Conservation (phyloP, 2,888 invertebrate species). For the Oscheius sp. region DNA sequence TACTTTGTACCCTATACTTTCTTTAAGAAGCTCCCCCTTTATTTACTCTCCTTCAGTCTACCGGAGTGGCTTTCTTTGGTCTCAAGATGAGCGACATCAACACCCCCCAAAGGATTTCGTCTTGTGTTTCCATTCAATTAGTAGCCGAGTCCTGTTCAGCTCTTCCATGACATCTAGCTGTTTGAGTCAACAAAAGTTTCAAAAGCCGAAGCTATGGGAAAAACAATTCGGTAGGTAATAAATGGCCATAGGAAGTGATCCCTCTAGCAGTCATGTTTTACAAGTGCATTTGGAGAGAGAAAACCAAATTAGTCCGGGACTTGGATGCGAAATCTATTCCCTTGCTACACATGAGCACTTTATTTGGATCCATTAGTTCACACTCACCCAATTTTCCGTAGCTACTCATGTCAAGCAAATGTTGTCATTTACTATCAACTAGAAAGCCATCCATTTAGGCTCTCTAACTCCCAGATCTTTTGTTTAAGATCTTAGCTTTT, state of each 20-base stretch:
- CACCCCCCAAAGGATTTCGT: conserved; percentile 1
- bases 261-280: conserved; percentile 14
- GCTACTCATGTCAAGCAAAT: too few relatives aligned
- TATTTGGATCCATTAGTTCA: conserved; percentile 28
- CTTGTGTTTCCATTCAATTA: conserved; percentile 26
- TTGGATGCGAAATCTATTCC: conserved; percentile 26
- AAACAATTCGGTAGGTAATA: neutral
- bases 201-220: conserved; percentile 6
- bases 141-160: neutral
- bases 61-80: neutral
- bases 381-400: conserved; percentile 15
- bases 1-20: neutral
- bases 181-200: conserved; percentile 19
- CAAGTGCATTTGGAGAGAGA: conserved; percentile 19
- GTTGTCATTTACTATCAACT: too few relatives aligned
- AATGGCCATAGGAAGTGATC: neutral
- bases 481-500: too few relatives aligned
- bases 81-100: conserved; percentile 1
- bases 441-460: too few relatives aligned
- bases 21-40: neutral
- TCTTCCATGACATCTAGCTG: conserved; percentile 18
- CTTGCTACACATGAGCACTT: conserved; percentile 27
- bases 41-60: neutral
- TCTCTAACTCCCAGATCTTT: too few relatives aligned
- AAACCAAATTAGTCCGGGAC: conserved; percentile 28